phyloP scores from a whole-genome alignment of 2,888 invertebrate genomes.

The Melinaea menophilus region DNA sequence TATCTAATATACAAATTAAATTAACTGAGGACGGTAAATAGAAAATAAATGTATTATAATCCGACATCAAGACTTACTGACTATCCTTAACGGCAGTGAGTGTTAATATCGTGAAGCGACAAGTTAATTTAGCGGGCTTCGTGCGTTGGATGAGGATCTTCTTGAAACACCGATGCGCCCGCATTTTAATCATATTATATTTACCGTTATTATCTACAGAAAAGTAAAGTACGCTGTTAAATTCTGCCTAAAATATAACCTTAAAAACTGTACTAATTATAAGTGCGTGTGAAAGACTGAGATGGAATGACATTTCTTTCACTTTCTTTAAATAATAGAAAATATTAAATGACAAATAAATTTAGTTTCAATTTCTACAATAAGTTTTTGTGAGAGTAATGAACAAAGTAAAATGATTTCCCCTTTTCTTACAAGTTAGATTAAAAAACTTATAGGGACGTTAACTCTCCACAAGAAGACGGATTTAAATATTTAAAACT shows the following conservation, averaged over 20 bases:
- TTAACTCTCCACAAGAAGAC: background rate
- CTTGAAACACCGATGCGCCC: conserved; percentile 8
- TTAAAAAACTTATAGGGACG: conserved; percentile 12
- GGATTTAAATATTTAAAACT: background rate
- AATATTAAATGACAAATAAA: background rate
- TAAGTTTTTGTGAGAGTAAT: background rate
- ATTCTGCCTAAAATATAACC: too few relatives aligned
- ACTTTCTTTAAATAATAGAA: background rate
- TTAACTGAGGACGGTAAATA: too few relatives aligned
- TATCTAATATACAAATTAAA: too few relatives aligned
- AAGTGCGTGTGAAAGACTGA: too few relatives aligned
- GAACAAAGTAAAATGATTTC: conserved; percentile 13
- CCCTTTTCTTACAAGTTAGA: conserved; percentile 11
- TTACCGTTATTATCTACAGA: conserved; percentile 1
- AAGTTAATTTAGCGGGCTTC: conserved; percentile 15
- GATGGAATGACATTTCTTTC: too few relatives aligned
- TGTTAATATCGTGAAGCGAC: conserved; percentile 3
- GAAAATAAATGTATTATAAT: too few relatives aligned
- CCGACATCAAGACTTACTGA: background rate
- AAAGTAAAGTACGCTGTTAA: too few relatives aligned
- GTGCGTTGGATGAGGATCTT: conserved; percentile 2
- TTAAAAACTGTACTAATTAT: too few relatives aligned
- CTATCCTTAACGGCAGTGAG: background rate
- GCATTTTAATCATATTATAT: conserved; percentile 13
- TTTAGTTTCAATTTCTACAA: background rate